Base-by-base conservation (phyloP, 1,140 invertebrate genomes). In the Zaprionus ghesquierei region DNA sequence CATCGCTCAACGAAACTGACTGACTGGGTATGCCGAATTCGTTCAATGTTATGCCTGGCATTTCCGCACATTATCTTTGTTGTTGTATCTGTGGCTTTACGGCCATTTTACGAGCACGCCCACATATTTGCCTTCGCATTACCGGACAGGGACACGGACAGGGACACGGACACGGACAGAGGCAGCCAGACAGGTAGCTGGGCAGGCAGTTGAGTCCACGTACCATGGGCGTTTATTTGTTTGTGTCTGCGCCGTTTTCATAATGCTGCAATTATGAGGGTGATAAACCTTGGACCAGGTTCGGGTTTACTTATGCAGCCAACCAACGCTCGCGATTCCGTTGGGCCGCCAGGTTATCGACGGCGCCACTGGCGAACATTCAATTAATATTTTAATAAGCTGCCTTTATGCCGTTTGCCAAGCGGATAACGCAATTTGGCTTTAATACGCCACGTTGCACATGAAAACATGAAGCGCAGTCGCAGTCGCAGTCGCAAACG, bases 331-430 rank as follows among this genome's bases (percentile, higher is more conserved):
- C 29, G 46, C 58, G 31, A 60, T 65, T 46, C n/a, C 49, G 54
- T 18, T 27, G 51, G 54, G 56, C 53, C 81, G 78, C n/a, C n/a
- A n/a, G n/a, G 70, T 79, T 82, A 87, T 86, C 69, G 64, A 53
- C 72, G 61, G 18, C 41, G 18, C 35, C 35, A 15, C 71, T 80
- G 65, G 41, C 56, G 79, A 85, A 89, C 80, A 80, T 87, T 89
- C 84, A 87, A 87, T 87, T 87, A 87, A 89, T 89, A 87, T 87
- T 87, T 87, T 89, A 87, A 87, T 84, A 87, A 84, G 84, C 84
- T 71, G 84, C 72, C 82, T 87, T 87, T 84, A 79, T 81, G 84
- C 80, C 69, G 65, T 79, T 87, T 80, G 77, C 72, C 59, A 69
- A 66, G 55, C 72, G 79, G 84, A 89, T 87, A 87, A 89, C 77